phyloP scores from a whole-genome alignment of 2,888 invertebrate species.

The Apamea monoglypha region DNA sequence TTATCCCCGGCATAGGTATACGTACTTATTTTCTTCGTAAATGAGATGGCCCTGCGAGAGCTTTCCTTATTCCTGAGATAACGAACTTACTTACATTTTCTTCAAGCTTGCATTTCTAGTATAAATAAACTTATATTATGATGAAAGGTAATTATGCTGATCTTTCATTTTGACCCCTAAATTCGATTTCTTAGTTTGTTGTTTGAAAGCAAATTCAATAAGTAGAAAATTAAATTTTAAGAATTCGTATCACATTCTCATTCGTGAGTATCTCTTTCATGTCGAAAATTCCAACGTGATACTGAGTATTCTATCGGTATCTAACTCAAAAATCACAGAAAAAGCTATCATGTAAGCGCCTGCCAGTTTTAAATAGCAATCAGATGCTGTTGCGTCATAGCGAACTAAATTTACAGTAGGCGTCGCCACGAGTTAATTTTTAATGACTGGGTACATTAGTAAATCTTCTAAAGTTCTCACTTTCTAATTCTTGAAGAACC shows the following conservation, averaged over 20 bases:
- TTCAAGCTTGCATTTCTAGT: constrained; percentile 58
- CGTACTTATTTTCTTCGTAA: constrained; percentile 60
- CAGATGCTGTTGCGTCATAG: background rate
- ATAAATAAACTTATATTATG: constrained; percentile 57
- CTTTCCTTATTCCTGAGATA: constrained; percentile 60
- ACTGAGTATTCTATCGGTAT: background rate
- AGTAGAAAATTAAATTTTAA: constrained; percentile 43
- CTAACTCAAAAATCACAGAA: background rate
- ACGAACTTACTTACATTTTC: constrained; percentile 62
- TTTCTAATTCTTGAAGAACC: background rate
- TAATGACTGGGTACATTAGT: background rate
- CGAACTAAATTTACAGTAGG: constrained; percentile 18
- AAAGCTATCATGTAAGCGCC: constrained; percentile 18
- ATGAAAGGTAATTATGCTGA: constrained; percentile 59
- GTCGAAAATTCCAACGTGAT: background rate
- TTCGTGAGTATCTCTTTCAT: background rate
- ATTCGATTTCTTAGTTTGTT: constrained; percentile 49
- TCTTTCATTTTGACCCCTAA: constrained; percentile 52
- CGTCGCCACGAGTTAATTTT: background rate
- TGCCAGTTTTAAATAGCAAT: constrained; percentile 46
- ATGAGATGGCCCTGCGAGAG: constrained; percentile 58
- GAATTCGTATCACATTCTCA: background rate
- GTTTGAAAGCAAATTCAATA: constrained; percentile 32
- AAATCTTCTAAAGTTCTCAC: background rate
- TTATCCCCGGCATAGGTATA: constrained; percentile 57